phyloP scores from a whole-genome alignment of 1,140 invertebrate species.

The Battus philenor region DNA sequence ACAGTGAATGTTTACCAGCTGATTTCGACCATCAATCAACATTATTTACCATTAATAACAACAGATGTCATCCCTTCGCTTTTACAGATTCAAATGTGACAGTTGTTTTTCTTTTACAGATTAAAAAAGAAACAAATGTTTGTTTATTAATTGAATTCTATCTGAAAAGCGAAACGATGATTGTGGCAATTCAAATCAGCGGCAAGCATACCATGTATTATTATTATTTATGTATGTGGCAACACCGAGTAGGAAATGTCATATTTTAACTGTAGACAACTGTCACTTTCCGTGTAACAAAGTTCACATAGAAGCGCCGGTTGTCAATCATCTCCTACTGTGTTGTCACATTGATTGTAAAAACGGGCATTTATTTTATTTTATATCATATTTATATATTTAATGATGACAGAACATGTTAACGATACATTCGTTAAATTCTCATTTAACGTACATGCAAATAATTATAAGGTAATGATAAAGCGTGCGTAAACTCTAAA shows the following conservation, averaged over 20 bases:
- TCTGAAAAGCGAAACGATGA: constrained; percentile 67
- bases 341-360: constrained; percentile 63
- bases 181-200: constrained; percentile 71
- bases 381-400: neutral
- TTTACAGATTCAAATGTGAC: constrained; percentile 29
- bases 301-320: too few species aligned
- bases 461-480: too few species aligned
- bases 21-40: too few species aligned
- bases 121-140: constrained; percentile 8
- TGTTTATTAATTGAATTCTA: constrained; percentile 1
- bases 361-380: constrained; percentile 8
- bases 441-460: too few species aligned
- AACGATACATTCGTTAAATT: too few species aligned
- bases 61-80: constrained; percentile 57
- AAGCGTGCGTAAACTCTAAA: too few species aligned
- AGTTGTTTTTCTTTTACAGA: constrained; percentile 16
- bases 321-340: constrained; percentile 65
- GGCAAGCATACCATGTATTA: constrained; percentile 64
- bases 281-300: constrained; percentile 62
- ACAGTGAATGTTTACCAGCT: too few species aligned
- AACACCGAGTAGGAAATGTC: constrained; percentile 58
- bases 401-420: too few species aligned
- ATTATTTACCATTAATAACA: constrained; percentile 42
- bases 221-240: constrained; percentile 55
- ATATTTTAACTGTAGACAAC: constrained; percentile 40